Percentiles rank a stretch among this genome's conserved stretches.
phyloP scores from a whole-genome alignment of 2,888 invertebrate genomes.

The Troides helena region DNA sequence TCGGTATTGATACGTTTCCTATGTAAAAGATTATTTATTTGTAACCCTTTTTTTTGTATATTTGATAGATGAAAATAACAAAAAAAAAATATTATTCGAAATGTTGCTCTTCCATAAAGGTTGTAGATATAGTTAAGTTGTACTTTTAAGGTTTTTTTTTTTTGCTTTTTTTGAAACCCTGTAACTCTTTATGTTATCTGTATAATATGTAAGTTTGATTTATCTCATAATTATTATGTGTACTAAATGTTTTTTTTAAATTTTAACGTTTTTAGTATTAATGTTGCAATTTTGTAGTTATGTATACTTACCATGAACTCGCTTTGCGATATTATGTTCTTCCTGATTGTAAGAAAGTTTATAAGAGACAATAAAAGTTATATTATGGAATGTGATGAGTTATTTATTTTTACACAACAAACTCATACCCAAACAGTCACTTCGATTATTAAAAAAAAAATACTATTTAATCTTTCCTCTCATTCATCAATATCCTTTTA shows the following conservation, averaged over 20 bases:
- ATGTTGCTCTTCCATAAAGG: slow-evolving; percentile 65
- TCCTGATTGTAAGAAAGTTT: slow-evolving; percentile 77
- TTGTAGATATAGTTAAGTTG: slow-evolving; percentile 69
- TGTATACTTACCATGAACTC: slow-evolving; percentile 47
- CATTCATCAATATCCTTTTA: too few species aligned
- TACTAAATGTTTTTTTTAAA: slow-evolving; percentile 58
- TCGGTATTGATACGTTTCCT: slow-evolving; percentile 59
- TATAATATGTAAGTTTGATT: slow-evolving; percentile 68
- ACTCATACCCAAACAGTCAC: neutral
- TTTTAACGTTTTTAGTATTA: slow-evolving; percentile 55
- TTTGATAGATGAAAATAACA: slow-evolving; percentile 55
- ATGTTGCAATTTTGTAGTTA: slow-evolving; percentile 60
- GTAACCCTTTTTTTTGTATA: slow-evolving; percentile 70
- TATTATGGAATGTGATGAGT: slow-evolving; percentile 54
- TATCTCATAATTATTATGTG: slow-evolving; percentile 70
- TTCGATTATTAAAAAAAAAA: too few species aligned
- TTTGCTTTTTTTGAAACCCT: slow-evolving; percentile 42
- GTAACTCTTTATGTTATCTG: slow-evolving; percentile 53
- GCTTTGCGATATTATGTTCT: slow-evolving; percentile 72
- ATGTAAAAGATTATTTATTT: slow-evolving; percentile 76
- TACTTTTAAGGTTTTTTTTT: slow-evolving; percentile 53
- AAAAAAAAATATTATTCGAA: slow-evolving; percentile 45
- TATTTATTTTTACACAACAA: slow-evolving; percentile 32
- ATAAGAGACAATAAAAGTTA: slow-evolving; percentile 76
- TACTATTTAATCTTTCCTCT: too few species aligned